Evolutionary conservation across 2,113 vertebrate genomes (phyloP), one percentile per base, ranked within the genome.

Genomic region (Merops nubicus): DNA sequence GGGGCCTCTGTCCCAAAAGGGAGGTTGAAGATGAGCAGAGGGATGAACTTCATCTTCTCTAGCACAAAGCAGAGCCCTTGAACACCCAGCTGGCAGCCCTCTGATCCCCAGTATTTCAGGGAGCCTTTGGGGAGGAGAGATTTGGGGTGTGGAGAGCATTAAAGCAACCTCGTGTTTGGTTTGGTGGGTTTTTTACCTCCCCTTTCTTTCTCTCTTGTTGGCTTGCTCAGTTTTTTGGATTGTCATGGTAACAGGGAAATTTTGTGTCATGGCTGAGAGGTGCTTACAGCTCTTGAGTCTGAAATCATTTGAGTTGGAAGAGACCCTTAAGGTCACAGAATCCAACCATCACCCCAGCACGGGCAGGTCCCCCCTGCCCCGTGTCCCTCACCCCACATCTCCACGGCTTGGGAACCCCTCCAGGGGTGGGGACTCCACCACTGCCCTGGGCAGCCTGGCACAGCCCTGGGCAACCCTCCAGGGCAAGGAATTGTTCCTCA

Each of bases 11-110:
- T n/a, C n/a, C n/a, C n/a, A n/a, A n/a, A n/a, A n/a, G n/a, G n/a
- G n/a, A n/a, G n/a, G n/a, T n/a, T n/a, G n/a, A n/a, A n/a, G 19
- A 22, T 3, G 29, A 36, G 51, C 29, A 0, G 0, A 1, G 29
- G 68, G 51, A 28, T 6, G 72, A 25, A 62, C 59, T 60, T 28
- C 51, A 8, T 31, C n/a, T 19, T 11, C 12, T 20, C 10, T 4
- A 31, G 63, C 15, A 4, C 29, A 38, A 9, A 47, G 56, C 42
- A 6, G 57, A 76, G 68, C 57, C 50, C 0, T 26, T 15, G 31
- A 43, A 23, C 78, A 3, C 38, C 38, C 38, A 11, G n/a, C 62
- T 19, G 6, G 5, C 0, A 19, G n/a, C 34, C 42, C 50, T 17
- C 33, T 5, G 5, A 4, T 26, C 47, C 76, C 36, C 1, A 8